Conservation (phyloP, 2,888 invertebrate species). For the Villa cingulata region DNA sequence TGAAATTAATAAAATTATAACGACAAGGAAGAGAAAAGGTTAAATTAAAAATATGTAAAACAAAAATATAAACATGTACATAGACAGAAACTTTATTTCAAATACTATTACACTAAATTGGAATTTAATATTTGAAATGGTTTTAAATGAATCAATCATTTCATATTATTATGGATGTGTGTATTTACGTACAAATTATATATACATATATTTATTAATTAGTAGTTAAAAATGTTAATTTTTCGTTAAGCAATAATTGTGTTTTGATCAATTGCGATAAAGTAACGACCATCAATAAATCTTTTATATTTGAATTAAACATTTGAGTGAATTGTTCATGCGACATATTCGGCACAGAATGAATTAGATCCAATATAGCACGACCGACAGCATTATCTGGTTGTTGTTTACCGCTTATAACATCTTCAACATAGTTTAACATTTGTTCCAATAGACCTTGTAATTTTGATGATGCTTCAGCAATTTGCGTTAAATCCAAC, state of each 20-base stretch:
- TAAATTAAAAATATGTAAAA: too few relatives aligned
- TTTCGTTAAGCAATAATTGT: slow-evolving; percentile 92
- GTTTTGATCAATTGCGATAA: slow-evolving; percentile 92
- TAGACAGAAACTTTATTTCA: too few relatives aligned
- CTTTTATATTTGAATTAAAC: slow-evolving; percentile 93
- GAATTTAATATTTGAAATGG: too few relatives aligned
- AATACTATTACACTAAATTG: too few relatives aligned
- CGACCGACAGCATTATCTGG: slow-evolving; percentile 84
- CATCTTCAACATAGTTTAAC: slow-evolving; percentile 80
- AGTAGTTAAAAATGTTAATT: slow-evolving; percentile 73
- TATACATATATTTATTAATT: too few relatives aligned
- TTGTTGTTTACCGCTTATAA: slow-evolving; percentile 60
- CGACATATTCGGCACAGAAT: slow-evolving; percentile 82
- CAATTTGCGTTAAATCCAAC: slow-evolving; percentile 66
- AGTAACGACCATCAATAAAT: slow-evolving; percentile 93
- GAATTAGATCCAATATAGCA: slow-evolving; percentile 76
- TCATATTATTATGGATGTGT: too few relatives aligned
- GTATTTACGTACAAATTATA: too few relatives aligned
- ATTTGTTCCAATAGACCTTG: slow-evolving; percentile 62
- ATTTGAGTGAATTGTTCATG: slow-evolving; percentile 84
- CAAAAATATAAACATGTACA: too few relatives aligned
- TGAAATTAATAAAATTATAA: too few relatives aligned
- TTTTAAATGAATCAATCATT: too few relatives aligned
- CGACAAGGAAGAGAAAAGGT: too few relatives aligned
- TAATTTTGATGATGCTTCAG: slow-evolving; percentile 70